Conservation (phyloP, 2,888 invertebrate genomes). For the Halocaridina rubra region DNA sequence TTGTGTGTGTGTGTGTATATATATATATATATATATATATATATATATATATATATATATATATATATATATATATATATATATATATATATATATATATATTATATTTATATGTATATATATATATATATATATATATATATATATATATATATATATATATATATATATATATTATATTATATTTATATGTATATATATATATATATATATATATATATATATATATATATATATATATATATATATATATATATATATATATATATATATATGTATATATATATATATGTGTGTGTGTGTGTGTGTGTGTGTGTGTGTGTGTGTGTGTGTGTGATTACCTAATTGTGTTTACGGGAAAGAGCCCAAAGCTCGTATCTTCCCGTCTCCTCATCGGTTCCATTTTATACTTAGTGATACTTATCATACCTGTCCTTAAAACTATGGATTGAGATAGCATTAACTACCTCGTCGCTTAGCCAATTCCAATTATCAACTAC, state of each 20-base stretch:
- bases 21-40: constrained; percentile 24
- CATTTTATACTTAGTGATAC: too few species aligned
- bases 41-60: constrained; percentile 28
- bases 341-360: too few species aligned
- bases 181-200: constrained; percentile 11
- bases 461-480: too few species aligned
- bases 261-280: not conserved
- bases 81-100: constrained; percentile 23
- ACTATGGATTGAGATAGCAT: too few species aligned
- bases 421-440: too few species aligned
- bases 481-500: too few species aligned
- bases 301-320: not conserved
- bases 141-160: constrained; percentile 25
- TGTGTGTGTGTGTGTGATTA: not conserved
- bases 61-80: constrained; percentile 32
- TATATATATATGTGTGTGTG: not conserved
- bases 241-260: not conserved
- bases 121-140: constrained; percentile 21
- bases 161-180: constrained; percentile 22
- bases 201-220: constrained; percentile 3
- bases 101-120: constrained; percentile 11
- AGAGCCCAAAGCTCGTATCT: too few species aligned
- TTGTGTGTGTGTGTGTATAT: not conserved
- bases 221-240: not conserved
- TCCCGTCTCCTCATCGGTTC: too few species aligned